Percentiles rank a stretch among this genome's conserved stretches.
These are phyloP conservation scores for Tromatobia lineatoria DNA, from an alignment of 2,888 invertebrate species.

Conservation along the genomic window DNA sequence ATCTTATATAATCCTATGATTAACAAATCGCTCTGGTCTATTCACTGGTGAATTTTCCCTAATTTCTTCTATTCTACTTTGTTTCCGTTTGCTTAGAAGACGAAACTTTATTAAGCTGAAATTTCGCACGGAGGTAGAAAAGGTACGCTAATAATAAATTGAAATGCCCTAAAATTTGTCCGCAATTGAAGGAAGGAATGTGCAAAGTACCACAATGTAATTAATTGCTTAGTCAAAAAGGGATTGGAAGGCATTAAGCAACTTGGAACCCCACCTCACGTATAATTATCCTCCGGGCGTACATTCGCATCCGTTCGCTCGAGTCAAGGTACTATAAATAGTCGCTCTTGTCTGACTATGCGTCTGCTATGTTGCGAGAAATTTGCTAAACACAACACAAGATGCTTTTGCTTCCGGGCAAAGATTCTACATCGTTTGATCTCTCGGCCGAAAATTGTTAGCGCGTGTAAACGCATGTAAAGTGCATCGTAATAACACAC, in stretches of 20 bases:
- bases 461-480: background rate
- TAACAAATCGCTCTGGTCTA: no score
- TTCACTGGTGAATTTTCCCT: no score
- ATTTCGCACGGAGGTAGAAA: no score
- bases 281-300: slow-evolving; percentile 14
- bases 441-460: background rate
- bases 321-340: slow-evolving; percentile 77
- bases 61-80: no score
- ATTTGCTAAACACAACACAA: slow-evolving; percentile 27
- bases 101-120: no score
- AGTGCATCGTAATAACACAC: background rate
- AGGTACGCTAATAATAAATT: no score
- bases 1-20: no score
- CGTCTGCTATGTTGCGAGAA: slow-evolving; percentile 78
- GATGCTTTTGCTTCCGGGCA: background rate
- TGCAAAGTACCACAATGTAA: background rate
- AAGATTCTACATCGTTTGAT: background rate
- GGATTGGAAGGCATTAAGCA: background rate
- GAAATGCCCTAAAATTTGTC: no score
- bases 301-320: slow-evolving; percentile 44
- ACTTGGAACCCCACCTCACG: slow-evolving; percentile 1
- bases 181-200: background rate
- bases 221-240: background rate
- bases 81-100: no score
- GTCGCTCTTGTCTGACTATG: slow-evolving; percentile 77